Conservation (phyloP, 2,113 vertebrate species). For the Nycticryphes semicollaris region DNA sequence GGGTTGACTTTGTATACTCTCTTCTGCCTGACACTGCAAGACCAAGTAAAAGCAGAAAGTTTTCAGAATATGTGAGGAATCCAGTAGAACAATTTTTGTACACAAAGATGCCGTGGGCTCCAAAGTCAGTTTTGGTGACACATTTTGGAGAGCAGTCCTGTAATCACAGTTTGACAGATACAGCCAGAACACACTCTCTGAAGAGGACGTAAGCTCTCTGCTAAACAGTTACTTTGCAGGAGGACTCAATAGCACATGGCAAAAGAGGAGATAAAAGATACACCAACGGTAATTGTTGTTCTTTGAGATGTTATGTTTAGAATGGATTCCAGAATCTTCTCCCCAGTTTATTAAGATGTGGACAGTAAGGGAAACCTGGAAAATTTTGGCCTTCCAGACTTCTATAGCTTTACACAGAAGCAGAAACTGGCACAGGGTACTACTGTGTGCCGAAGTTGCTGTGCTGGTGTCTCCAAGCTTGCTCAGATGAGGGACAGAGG, state of each 20-base stretch:
- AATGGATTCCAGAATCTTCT: not conserved
- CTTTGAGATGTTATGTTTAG: not conserved
- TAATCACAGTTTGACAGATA: not conserved
- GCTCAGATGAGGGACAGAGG: not conserved
- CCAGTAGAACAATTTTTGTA: not conserved
- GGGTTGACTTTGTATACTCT: not conserved
- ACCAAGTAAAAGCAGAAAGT: not conserved
- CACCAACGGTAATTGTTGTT: not conserved
- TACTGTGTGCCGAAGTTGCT: not conserved
- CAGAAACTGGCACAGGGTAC: not conserved
- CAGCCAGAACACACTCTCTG: not conserved
- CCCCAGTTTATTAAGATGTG: not conserved
- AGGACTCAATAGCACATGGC: not conserved
- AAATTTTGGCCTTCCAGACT: not conserved
- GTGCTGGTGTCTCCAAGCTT: not conserved
- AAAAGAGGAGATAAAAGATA: not conserved
- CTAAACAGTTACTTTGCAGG: not conserved
- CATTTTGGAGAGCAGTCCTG: not conserved
- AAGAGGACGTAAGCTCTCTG: not conserved
- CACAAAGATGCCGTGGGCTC: not conserved
- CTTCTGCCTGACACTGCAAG: not conserved
- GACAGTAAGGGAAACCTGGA: not conserved
- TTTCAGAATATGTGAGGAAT: not conserved
- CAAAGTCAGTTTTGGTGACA: not conserved
- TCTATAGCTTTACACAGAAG: accelerated